Conservation (phyloP, 2,113 vertebrate species). For the Thermophis baileyi region DNA sequence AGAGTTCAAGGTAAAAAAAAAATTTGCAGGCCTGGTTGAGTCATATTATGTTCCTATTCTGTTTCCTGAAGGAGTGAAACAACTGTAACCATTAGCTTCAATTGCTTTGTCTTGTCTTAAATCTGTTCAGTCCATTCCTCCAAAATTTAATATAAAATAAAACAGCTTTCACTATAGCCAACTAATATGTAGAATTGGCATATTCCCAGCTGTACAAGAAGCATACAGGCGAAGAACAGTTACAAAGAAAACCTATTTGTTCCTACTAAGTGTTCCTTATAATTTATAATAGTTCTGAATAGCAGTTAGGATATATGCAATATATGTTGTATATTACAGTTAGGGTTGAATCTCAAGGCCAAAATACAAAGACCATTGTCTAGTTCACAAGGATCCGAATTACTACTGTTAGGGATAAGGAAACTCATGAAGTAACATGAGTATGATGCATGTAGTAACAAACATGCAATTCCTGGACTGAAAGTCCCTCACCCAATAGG, state of each 20-base stretch:
- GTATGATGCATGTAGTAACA: background rate
- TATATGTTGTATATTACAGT: background rate
- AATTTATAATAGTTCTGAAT: background rate
- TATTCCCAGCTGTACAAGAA: background rate
- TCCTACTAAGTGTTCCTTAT: background rate
- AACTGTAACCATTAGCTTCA: background rate
- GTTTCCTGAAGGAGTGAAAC: background rate
- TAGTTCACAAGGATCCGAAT: background rate
- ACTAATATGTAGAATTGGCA: background rate
- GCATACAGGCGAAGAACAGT: background rate
- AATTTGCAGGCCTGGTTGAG: background rate
- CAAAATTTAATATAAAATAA: background rate
- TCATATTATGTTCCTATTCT: background rate
- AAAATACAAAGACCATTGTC: background rate
- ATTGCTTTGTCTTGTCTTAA: background rate
- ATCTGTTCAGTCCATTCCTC: background rate
- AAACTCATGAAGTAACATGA: background rate
- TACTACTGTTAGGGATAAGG: background rate
- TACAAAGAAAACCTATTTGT: background rate
- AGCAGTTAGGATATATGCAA: background rate
- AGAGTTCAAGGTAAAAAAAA: background rate
- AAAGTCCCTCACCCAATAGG: background rate
- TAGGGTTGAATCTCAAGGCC: background rate
- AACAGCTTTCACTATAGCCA: background rate
- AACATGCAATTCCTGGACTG: background rate